Percentiles rank a stretch among this genome's conserved stretches.
phyloP scores from a whole-genome alignment of 2,888 invertebrate species.

The Microctonus brassicae region DNA sequence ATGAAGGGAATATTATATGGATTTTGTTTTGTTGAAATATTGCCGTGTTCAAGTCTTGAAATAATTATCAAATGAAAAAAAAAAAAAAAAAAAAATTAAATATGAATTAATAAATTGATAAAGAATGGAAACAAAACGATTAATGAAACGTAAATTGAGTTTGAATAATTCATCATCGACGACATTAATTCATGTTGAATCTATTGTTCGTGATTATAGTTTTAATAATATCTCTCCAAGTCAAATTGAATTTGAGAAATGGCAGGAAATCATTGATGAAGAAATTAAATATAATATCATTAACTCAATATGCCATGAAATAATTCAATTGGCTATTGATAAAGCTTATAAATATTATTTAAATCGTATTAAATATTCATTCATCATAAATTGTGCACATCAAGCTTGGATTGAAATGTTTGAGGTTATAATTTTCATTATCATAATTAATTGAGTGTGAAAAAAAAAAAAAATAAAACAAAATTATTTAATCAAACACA shows the following conservation, averaged over 20 bases:
- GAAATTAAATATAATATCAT: neutral
- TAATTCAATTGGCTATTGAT: neutral
- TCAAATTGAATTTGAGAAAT: neutral
- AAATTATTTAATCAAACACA: too few relatives aligned
- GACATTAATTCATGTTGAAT: neutral
- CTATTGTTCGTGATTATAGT: neutral
- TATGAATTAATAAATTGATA: neutral
- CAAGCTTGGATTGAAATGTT: slow-evolving; percentile 1
- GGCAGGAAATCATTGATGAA: neutral
- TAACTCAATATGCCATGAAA: slow-evolving; percentile 10
- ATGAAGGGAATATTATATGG: neutral
- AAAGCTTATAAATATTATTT: neutral
- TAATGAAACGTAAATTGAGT: neutral
- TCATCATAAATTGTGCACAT: slow-evolving; percentile 1
- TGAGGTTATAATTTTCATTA: slow-evolving; percentile 12
- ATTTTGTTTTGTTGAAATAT: neutral
- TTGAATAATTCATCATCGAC: neutral
- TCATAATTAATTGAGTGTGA: too few relatives aligned
- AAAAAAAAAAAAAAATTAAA: neutral
- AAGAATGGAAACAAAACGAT: neutral
- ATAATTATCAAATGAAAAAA: neutral
- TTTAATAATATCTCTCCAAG: neutral
- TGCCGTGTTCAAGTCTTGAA: neutral
- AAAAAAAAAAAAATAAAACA: too few relatives aligned
- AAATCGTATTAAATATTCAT: neutral